These are phyloP conservation scores for Hyaena hyaena DNA, from an alignment of 2,113 vertebrate species.

Conservation along the genomic window DNA sequence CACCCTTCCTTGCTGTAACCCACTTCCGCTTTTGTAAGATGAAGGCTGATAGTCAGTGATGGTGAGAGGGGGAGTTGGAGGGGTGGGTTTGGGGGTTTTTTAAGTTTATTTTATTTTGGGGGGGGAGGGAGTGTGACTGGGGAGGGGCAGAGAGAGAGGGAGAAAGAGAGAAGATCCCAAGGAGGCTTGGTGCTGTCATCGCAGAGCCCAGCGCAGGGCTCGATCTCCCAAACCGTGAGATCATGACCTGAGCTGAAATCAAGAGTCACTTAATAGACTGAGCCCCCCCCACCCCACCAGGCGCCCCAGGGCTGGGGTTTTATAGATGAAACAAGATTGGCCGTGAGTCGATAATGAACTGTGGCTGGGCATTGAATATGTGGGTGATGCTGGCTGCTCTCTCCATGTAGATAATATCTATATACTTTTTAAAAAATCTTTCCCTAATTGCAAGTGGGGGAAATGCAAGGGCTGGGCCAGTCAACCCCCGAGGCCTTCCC, in stretches of 20 bases:
- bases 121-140: no score
- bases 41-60: not conserved
- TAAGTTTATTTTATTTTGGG: no score
- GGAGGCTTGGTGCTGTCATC: no score
- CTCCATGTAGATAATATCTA: not conserved
- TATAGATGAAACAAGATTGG: fast-evolving
- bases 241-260: no score
- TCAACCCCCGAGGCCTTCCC: fast-evolving
- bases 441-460: not conserved
- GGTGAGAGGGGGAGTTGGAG: not conserved
- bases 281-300: no score
- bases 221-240: no score
- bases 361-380: fast-evolving
- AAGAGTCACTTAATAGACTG: no score
- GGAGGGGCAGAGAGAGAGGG: no score
- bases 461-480: not conserved
- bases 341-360: fast-evolving
- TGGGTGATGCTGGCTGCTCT: not conserved
- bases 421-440: not conserved
- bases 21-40: not conserved
- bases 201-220: no score
- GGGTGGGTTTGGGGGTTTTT: no score
- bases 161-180: no score
- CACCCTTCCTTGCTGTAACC: not conserved
- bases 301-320: not conserved